These are phyloP conservation scores for Sorex araneus DNA, from an alignment of 2,113 vertebrate genomes.

Conservation along the genomic window DNA sequence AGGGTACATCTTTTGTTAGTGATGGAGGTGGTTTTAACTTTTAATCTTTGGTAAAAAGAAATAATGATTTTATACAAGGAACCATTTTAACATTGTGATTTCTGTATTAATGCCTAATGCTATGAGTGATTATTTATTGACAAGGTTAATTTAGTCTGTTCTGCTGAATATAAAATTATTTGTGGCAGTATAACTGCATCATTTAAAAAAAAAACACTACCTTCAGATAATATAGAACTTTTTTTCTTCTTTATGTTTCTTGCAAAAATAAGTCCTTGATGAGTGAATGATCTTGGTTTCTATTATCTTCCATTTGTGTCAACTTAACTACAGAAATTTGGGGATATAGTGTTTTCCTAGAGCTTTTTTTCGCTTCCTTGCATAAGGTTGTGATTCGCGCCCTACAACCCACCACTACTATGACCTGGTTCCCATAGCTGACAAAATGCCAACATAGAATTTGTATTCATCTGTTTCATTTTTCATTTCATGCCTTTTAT, in stretches of 20 bases:
- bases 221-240: slow-evolving; percentile 55
- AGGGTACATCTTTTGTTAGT: slow-evolving; percentile 54
- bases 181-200: slow-evolving; percentile 40
- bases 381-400: slow-evolving; percentile 45
- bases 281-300: slow-evolving; percentile 47
- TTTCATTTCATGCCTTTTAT: slow-evolving; percentile 62
- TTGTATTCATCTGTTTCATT: slow-evolving; percentile 64
- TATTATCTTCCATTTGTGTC: slow-evolving; percentile 68
- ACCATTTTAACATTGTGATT: slow-evolving; percentile 46
- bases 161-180: slow-evolving; percentile 38
- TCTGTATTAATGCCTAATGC: slow-evolving; percentile 35
- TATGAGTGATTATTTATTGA: slow-evolving; percentile 5
- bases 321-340: slow-evolving; percentile 64
- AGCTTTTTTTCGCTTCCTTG: slow-evolving; percentile 58
- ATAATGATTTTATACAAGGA: slow-evolving; percentile 55
- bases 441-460: slow-evolving; percentile 60
- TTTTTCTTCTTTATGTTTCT: slow-evolving; percentile 66
- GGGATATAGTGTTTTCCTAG: slow-evolving; percentile 60
- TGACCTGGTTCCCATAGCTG: slow-evolving; percentile 18
- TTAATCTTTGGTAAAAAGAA: slow-evolving; percentile 58
- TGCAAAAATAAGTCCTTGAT: slow-evolving; percentile 68
- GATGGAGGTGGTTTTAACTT: slow-evolving; percentile 57
- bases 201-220: slow-evolving; percentile 56
- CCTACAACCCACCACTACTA: not conserved
- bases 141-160: slow-evolving; percentile 36